Conservation (phyloP, 1,140 invertebrate species). For the Ceratosolen solmsi region DNA sequence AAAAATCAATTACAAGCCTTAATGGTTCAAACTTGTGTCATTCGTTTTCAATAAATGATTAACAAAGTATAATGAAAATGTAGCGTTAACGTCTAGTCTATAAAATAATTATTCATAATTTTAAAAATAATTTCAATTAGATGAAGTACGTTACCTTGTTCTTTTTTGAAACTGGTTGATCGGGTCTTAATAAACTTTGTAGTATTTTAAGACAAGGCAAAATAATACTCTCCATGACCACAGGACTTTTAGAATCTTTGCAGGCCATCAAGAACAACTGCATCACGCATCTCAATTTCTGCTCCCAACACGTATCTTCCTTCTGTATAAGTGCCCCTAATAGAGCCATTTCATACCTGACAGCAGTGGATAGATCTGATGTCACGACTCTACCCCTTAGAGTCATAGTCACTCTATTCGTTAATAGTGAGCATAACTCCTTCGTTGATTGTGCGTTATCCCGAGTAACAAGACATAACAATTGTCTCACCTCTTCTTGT, state of each 20-base stretch:
- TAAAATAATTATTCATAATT: no score
- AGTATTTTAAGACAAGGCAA: conserved; percentile 90
- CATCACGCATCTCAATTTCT: conserved; percentile 91
- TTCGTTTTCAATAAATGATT: no score
- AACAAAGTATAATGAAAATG: conserved; percentile 2
- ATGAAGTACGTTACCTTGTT: conserved; percentile 71
- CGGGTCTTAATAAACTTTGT: conserved; percentile 84
- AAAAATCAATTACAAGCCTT: no score
- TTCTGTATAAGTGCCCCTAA: conserved; percentile 90
- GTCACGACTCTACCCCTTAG: conserved; percentile 80
- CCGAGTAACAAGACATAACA: conserved; percentile 91
- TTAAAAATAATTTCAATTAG: no score
- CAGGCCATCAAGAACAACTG: conserved; percentile 86
- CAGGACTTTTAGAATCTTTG: conserved; percentile 80
- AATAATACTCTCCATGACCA: conserved; percentile 84
- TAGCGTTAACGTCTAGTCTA: no score
- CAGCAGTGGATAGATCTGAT: conserved; percentile 83
- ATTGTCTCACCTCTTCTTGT: conserved; percentile 88
- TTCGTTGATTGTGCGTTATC: conserved; percentile 92
- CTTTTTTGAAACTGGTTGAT: conserved; percentile 75
- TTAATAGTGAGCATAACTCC: conserved; percentile 87
- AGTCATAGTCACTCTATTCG: conserved; percentile 85
- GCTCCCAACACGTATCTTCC: conserved; percentile 96
- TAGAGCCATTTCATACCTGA: conserved; percentile 91
- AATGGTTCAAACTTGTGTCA: no score